Evolutionary conservation across 2,797 vertebrate species (phyloP), one percentile per base, ranked within the genome.

Genomic region (Chelon auratus): DNA sequence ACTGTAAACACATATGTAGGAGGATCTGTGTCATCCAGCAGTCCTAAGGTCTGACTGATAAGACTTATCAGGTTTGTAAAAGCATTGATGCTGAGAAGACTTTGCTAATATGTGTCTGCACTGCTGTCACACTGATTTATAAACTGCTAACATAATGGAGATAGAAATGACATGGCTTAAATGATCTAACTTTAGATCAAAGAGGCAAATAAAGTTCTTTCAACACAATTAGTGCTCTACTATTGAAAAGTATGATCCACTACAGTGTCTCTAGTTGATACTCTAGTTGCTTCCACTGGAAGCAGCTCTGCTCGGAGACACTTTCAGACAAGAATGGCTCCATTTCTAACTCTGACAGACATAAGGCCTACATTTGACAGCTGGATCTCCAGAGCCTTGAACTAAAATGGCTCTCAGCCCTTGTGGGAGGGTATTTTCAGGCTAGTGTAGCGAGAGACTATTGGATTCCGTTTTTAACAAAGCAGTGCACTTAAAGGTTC

Each of bases 301-400:
- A 26, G 17, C 51, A 0, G 55, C 56, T 72, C 66, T 12, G 55
- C 76, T 70, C 10, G 0, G 56, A 84, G 68, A 80, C 61, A 36
- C 77, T 68, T 85, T 80, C 66, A 82, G 64, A 78, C 81, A 79
- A 80, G 26, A 86, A 83, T 79, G 53, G 33, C 68, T 65, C 42
- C 40, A 10, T 39, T 57, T 73, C 20, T 53, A 37, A 59, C 64
- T 81, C 62, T 62, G 75, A 73, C 85, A 83, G 83, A 65, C 59
- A 45, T 2, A 5, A 68, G 70, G 66, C 68, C 70, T 70, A 60
- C 66, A 75, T 87, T 66, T 66, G 72, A 87, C 30, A 30, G 72
- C 74, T 60, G 26, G 8, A 47, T 84, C 86, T 86, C 73, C 45
- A 40, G 85, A 90, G 86, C 72, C 71, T 72, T 87, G 87, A 77